Evolutionary conservation across 1,140 invertebrate genomes (phyloP).

Genomic region (Holotrichia oblita): DNA sequence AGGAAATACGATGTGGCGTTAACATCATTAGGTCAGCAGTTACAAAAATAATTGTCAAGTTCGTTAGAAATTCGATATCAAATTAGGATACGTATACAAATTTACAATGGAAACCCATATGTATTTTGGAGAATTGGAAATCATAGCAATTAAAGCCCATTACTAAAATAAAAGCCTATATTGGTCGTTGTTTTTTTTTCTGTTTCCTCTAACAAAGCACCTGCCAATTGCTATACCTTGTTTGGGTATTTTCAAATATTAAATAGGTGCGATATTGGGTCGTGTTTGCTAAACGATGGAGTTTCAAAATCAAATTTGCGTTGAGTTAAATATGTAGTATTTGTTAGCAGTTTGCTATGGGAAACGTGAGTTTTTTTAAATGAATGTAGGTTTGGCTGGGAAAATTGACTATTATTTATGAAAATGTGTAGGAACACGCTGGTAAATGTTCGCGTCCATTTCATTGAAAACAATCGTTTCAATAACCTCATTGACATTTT

Average conservation of each 20-base stretch:
- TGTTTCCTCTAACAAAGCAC: background rate
- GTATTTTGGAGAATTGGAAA: background rate
- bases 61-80: too few species aligned
- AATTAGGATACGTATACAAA: too few species aligned
- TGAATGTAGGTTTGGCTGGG: too few species aligned
- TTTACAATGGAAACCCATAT: too few species aligned
- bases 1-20: background rate
- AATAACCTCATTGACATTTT: too few species aligned
- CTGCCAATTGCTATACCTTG: constrained; percentile 6
- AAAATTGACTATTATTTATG: too few species aligned
- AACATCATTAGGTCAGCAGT: background rate
- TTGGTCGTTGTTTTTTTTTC: background rate
- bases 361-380: background rate
- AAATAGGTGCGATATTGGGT: background rate
- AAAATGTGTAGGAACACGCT: too few species aligned
- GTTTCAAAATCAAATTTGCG: background rate
- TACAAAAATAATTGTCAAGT: background rate
- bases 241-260: background rate
- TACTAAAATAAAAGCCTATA: background rate
- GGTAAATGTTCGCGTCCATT: too few species aligned
- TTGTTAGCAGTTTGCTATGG: background rate
- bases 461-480: too few species aligned
- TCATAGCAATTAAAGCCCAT: constrained; percentile 8
- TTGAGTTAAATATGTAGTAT: background rate
- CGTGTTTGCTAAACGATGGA: background rate